A percentile compares a stretch with the other conserved stretches of the same genome.
Evolutionary conservation across 1,140 invertebrate genomes (phyloP).

Genomic region (Saccostrea echinata): DNA sequence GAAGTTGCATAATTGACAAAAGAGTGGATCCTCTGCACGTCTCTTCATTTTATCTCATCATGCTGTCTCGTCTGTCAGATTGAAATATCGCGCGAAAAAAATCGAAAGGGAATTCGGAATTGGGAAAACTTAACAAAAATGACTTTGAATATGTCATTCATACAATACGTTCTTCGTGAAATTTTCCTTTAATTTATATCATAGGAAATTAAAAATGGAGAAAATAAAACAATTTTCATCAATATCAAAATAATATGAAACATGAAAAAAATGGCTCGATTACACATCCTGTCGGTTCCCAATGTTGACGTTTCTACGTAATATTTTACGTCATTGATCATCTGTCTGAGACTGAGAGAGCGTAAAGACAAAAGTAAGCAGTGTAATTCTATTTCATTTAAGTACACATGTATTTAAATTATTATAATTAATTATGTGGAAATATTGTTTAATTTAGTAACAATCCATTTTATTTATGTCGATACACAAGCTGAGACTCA

Average conservation of each 20-base stretch:
- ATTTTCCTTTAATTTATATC: background rate
- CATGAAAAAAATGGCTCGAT: background rate
- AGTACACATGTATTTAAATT: background rate
- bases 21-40: background rate
- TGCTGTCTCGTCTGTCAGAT: background rate
- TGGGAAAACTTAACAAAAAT: background rate
- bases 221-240: background rate
- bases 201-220: background rate
- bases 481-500: background rate
- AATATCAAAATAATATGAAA: background rate
- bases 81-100: slow-evolving; percentile 8
- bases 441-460: background rate
- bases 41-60: background rate
- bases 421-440: too few relatives aligned
- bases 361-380: background rate
- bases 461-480: background rate
- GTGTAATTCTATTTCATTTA: background rate
- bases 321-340: slow-evolving; percentile 1
- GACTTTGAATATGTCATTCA: background rate
- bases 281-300: slow-evolving; percentile 17
- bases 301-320: background rate
- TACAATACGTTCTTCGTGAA: background rate
- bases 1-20: slow-evolving; percentile 18
- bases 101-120: background rate
- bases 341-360: background rate